Conservation (phyloP, 2,888 invertebrate genomes). For the Dicranocentrus wangi region DNA sequence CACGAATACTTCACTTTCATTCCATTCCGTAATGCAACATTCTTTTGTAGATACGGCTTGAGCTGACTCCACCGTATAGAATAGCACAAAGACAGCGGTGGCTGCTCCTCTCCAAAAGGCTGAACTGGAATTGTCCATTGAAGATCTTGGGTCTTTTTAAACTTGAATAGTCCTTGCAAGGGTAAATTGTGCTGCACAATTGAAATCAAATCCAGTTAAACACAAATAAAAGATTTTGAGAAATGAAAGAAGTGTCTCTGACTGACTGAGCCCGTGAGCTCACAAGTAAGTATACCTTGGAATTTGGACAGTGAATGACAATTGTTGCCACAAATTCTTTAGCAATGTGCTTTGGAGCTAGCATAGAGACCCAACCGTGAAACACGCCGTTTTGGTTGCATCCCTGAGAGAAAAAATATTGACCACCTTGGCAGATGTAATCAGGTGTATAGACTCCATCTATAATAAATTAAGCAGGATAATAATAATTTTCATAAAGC, state of each 20-base stretch:
- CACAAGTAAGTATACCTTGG: slow-evolving; percentile 39
- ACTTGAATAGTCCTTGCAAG: slow-evolving; percentile 56
- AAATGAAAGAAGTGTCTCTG: too few relatives aligned
- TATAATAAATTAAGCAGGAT: slow-evolving; percentile 7
- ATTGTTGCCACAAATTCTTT: slow-evolving; percentile 59
- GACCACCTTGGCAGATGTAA: slow-evolving; percentile 63
- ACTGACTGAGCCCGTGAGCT: too few relatives aligned
- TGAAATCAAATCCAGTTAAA: background rate
- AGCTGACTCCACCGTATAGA: slow-evolving; percentile 66
- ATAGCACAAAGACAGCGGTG: slow-evolving; percentile 55
- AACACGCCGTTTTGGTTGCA: slow-evolving; percentile 65
- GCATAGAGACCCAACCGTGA: slow-evolving; percentile 66
- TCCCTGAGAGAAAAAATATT: slow-evolving; percentile 66
- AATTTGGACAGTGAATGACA: slow-evolving; percentile 55
- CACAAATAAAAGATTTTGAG: background rate
- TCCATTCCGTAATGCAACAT: slow-evolving; percentile 53
- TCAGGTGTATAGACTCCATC: slow-evolving; percentile 66
- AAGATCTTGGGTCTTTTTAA: slow-evolving; percentile 61
- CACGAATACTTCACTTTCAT: slow-evolving; percentile 66
- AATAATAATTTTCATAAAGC: background rate
- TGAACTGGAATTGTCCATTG: slow-evolving; percentile 68
- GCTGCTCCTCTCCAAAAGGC: slow-evolving; percentile 62
- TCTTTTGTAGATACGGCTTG: slow-evolving; percentile 65
- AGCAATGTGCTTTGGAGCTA: slow-evolving; percentile 62
- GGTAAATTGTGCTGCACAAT: slow-evolving; percentile 45